Evolutionary conservation across 2,113 vertebrate genomes (phyloP).

Genomic region (Poeciliopsis turrubarensis): DNA sequence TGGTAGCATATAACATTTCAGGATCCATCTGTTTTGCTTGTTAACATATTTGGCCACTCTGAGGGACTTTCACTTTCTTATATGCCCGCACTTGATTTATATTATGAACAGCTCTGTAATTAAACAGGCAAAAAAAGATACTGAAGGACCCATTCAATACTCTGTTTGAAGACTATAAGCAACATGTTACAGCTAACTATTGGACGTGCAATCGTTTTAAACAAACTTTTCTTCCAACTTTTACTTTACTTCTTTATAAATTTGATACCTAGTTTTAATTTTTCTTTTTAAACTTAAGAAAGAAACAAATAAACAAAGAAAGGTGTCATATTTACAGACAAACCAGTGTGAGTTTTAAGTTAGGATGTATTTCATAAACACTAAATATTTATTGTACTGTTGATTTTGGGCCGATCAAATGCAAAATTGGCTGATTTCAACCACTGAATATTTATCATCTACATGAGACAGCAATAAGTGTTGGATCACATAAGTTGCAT

Average conservation of each 20-base stretch:
- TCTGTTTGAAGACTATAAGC: no score
- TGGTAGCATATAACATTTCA: not conserved
- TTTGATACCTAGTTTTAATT: no score
- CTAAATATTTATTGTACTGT: not conserved
- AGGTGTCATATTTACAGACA: not conserved
- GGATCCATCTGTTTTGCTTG: not conserved
- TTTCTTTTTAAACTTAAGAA: no score
- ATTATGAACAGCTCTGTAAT: no score
- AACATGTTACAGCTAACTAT: no score
- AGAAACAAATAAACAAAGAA: no score
- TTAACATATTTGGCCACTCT: not conserved
- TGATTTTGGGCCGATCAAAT: not conserved
- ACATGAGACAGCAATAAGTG: conserved; percentile 41
- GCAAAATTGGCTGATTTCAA: not conserved
- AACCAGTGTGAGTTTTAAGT: not conserved
- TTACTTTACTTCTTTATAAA: no score
- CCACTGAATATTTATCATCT: not conserved
- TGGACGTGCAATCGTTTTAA: no score
- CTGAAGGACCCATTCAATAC: no score
- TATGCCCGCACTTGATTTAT: not conserved
- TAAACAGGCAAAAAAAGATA: no score
- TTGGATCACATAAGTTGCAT: not conserved
- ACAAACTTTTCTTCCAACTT: no score
- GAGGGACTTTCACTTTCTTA: not conserved
- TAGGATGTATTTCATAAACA: not conserved